A percentile compares a stretch with the other conserved stretches of the same genome.
phyloP scores from a whole-genome alignment of 2,888 invertebrate species.

The Drosophila prolongata region DNA sequence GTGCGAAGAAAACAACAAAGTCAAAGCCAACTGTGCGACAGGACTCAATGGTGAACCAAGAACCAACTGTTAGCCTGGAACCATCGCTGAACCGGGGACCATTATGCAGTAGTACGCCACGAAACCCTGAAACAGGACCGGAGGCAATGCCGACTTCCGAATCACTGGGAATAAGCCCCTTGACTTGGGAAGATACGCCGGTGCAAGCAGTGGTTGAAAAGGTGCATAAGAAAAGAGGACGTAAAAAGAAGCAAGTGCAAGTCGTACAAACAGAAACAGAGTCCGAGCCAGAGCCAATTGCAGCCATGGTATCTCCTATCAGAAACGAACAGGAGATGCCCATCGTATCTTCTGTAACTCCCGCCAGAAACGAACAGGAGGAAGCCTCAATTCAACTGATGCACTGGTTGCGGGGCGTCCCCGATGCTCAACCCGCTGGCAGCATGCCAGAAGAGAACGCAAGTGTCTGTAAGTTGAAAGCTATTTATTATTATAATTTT shows the following conservation, averaged over 20 bases:
- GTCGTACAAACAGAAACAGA: not conserved
- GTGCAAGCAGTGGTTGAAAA: not conserved
- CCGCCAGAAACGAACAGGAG: not conserved
- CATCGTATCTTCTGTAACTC: not conserved
- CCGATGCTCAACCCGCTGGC: not conserved
- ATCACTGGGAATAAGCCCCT: slow-evolving; percentile 3
- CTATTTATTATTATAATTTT: not conserved
- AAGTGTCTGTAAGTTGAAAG: slow-evolving; percentile 13
- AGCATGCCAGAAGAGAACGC: not conserved
- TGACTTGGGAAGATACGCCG: slow-evolving; percentile 12
- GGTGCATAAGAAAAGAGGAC: not conserved
- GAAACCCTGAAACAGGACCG: not conserved
- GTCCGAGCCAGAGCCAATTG: not conserved
- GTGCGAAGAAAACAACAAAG: not conserved
- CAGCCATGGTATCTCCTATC: not conserved
- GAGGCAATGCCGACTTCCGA: not conserved
- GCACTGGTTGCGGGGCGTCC: slow-evolving; percentile 22
- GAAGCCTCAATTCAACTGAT: not conserved
- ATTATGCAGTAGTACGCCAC: slow-evolving; percentile 31
- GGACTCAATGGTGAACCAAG: not conserved
- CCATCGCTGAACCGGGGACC: not conserved
- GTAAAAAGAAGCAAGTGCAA: not conserved
- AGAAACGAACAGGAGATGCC: not conserved
- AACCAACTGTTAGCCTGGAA: not conserved
- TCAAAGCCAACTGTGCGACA: not conserved